These are phyloP conservation scores for Nomada fabriciana DNA, from an alignment of 2,888 invertebrate genomes.

Conservation along the genomic window DNA sequence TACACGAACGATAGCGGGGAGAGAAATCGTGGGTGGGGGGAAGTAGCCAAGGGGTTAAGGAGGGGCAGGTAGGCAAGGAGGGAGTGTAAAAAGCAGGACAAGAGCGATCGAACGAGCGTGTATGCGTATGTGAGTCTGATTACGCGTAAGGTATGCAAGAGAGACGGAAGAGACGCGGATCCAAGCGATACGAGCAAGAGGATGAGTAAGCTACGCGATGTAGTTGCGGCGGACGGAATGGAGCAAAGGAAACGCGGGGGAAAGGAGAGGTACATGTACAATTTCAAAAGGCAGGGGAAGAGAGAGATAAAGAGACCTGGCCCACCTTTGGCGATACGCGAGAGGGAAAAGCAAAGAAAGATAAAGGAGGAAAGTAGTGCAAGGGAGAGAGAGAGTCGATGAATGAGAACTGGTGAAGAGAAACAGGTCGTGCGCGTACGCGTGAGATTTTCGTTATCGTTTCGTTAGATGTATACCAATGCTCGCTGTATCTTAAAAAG, in stretches of 20 bases:
- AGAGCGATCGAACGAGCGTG: constrained; percentile 19
- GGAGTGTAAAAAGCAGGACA: constrained; percentile 29
- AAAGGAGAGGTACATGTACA: background rate
- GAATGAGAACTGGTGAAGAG: background rate
- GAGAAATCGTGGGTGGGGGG: background rate
- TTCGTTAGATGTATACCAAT: background rate
- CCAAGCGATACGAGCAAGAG: constrained; percentile 14
- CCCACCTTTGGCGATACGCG: background rate
- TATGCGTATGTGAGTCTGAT: constrained; percentile 20
- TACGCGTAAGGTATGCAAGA: constrained; percentile 16
- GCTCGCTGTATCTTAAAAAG: background rate
- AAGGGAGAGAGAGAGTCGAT: constrained; percentile 1
- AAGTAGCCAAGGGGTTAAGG: background rate
- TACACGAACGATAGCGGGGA: background rate
- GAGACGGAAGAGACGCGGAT: background rate
- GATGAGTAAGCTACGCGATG: constrained; percentile 18
- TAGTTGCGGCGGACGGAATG: constrained; percentile 1
- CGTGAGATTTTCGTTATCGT: background rate
- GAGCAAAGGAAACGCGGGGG: background rate
- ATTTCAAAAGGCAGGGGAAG: background rate
- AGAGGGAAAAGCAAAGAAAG: background rate
- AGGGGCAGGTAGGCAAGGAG: background rate
- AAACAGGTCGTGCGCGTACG: background rate
- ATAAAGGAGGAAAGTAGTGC: background rate
- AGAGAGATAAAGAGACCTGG: background rate